phyloP scores from a whole-genome alignment of 2,888 invertebrate genomes.

The Graphium colonna region DNA sequence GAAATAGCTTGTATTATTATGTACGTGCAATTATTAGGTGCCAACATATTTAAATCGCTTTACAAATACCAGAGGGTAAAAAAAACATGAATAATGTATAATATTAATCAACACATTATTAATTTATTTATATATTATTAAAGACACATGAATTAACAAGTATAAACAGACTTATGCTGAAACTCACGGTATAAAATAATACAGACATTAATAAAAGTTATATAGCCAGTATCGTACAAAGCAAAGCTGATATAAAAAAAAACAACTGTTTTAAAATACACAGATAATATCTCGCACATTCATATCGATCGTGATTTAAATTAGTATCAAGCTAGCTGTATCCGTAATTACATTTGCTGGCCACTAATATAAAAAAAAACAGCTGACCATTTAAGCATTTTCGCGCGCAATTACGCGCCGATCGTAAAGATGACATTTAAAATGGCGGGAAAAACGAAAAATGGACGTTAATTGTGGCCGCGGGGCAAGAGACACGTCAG shows the following conservation, averaged over 20 bases:
- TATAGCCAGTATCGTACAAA: neutral
- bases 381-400: neutral
- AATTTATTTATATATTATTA: too few species aligned
- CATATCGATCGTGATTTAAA: neutral
- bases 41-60: too few species aligned
- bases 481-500: constrained; percentile 30
- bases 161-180: too few species aligned
- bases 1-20: too few species aligned
- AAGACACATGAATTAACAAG: too few species aligned
- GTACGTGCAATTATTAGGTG: too few species aligned
- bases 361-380: neutral
- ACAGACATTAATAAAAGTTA: too few species aligned
- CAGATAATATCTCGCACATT: neutral
- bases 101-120: too few species aligned
- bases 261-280: neutral
- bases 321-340: neutral
- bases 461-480: constrained; percentile 33
- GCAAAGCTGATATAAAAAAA: neutral
- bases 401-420: constrained; percentile 7
- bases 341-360: neutral
- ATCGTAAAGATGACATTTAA: constrained; percentile 18
- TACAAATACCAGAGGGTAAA: too few species aligned
- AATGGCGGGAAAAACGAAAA: constrained; percentile 16
- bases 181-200: too few species aligned
- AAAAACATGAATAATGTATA: too few species aligned